Conservation (phyloP, 2,113 vertebrate genomes). For the Onychostruthus taczanowskii region DNA sequence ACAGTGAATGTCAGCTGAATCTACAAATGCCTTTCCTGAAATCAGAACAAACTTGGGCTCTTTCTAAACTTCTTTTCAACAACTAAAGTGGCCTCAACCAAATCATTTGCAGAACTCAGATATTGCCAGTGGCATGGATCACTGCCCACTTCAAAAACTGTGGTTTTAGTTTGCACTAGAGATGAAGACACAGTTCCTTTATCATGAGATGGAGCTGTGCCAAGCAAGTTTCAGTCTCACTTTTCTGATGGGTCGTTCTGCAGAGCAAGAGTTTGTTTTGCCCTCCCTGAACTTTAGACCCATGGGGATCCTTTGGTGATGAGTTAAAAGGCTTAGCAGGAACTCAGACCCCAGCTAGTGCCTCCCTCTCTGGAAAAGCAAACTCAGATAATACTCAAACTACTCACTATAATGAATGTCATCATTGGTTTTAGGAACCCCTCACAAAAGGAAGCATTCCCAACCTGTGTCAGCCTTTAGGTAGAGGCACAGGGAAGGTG, state of each 20-base stretch:
- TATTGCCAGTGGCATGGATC: background rate
- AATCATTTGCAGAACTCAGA: background rate
- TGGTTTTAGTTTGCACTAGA: background rate
- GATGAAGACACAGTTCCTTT: rapidly evolving
- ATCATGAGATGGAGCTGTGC: background rate
- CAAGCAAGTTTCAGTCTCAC: background rate
- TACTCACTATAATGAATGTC: background rate
- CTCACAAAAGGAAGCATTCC: background rate
- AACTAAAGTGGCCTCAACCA: background rate
- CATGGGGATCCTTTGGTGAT: background rate
- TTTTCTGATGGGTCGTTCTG: background rate
- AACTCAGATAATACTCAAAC: background rate
- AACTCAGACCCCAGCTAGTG: background rate
- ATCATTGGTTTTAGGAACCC: background rate
- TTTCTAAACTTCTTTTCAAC: background rate
- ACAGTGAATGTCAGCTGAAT: background rate
- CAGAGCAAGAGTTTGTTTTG: background rate
- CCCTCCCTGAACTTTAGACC: background rate
- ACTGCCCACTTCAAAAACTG: background rate
- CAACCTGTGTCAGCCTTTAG: background rate
- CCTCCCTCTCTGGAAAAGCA: background rate
- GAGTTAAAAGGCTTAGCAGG: background rate
- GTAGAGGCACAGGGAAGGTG: background rate
- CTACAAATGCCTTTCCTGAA: background rate
- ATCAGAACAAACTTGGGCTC: background rate